Percentiles rank a stretch among this genome's conserved stretches.
Conservation (phyloP, 1,140 invertebrate genomes). For the Tyrophagus putrescentiae region DNA sequence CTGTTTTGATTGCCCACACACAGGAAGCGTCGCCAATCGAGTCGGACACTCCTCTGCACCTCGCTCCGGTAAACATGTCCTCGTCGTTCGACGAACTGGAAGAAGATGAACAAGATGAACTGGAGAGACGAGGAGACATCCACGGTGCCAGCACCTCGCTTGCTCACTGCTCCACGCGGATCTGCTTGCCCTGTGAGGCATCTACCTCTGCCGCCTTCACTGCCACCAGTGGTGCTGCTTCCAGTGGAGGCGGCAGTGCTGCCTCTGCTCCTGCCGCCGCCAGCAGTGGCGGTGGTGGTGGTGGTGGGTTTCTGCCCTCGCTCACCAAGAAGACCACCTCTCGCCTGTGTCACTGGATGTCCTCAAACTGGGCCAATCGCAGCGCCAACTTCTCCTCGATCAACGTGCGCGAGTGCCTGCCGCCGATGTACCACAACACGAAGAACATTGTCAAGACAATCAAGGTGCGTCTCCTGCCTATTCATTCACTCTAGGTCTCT, state of each 20-base stretch:
- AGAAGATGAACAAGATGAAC: conserved; percentile 1
- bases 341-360: conserved; percentile 6
- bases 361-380: conserved; percentile 8
- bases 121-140: not conserved
- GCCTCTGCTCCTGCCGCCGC: conserved; percentile 19
- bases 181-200: too few relatives aligned
- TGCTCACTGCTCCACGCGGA: too few relatives aligned
- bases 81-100: conserved; percentile 10
- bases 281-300: conserved; percentile 24
- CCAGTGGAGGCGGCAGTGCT: too few relatives aligned
- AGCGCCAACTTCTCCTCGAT: conserved; percentile 10
- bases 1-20: not conserved
- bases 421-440: conserved; percentile 40
- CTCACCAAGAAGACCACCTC: conserved; percentile 10
- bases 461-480: conserved; percentile 34
- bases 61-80: conserved; percentile 4
- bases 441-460: conserved; percentile 44
- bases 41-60: not conserved
- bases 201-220: too few relatives aligned
- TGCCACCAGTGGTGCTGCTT: too few relatives aligned
- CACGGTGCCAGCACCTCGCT: not conserved
- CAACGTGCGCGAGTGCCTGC: conserved; percentile 38
- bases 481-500: too few relatives aligned
- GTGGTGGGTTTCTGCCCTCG: conserved; percentile 15
- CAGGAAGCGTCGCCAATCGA: conserved; percentile 10